Conservation (phyloP, 2,888 invertebrate species). For the Xestia rhomboidea region DNA sequence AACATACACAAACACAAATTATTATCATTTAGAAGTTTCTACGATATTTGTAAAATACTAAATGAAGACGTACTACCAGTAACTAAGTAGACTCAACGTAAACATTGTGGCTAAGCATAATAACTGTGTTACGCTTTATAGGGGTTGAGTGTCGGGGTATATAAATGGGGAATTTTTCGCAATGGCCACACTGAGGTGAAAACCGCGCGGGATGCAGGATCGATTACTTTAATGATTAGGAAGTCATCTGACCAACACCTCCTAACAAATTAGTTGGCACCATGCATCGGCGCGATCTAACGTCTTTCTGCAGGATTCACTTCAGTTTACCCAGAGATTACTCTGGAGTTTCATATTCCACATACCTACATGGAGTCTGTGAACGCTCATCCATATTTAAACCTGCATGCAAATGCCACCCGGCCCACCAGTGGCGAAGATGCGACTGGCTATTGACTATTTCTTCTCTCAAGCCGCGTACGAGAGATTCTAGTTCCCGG, state of each 20-base stretch:
- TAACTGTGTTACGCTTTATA: no score
- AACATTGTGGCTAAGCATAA: background rate
- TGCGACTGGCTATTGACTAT: background rate
- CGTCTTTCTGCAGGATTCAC: background rate
- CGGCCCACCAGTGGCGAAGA: background rate
- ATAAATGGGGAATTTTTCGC: no score
- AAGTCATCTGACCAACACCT: background rate
- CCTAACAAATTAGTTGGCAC: no score
- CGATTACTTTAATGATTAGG: background rate
- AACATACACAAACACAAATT: background rate
- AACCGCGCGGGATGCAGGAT: background rate
- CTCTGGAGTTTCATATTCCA: no score
- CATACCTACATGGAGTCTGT: background rate
- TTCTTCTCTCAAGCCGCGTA: background rate
- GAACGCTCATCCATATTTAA: background rate
- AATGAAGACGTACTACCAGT: no score
- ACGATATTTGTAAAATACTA: background rate
- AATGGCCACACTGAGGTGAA: background rate
- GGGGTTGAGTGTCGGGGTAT: no score
- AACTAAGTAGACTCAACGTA: no score
- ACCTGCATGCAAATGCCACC: background rate
- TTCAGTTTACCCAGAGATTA: background rate
- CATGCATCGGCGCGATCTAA: no score
- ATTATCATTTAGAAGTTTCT: background rate
- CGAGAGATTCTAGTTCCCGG: background rate